phyloP scores from a whole-genome alignment of 2,797 vertebrate species.

The Oreortyx pictus region DNA sequence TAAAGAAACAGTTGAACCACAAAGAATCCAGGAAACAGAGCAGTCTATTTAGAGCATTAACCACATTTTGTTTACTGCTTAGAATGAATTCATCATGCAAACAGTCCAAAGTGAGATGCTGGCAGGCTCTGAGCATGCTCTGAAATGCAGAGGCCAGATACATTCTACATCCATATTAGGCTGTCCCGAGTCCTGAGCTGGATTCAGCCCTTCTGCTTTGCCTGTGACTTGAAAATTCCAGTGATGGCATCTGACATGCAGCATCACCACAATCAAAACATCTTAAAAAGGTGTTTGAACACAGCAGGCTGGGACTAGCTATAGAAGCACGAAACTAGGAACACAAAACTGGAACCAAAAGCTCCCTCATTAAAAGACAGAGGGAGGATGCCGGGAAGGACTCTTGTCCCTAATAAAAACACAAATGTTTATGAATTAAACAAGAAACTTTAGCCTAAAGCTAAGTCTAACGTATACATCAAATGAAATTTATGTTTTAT shows the following conservation, averaged over 20 bases:
- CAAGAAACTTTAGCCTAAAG: slow-evolving; percentile 9
- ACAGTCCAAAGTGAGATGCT: slow-evolving; percentile 69
- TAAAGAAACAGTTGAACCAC: slow-evolving; percentile 12
- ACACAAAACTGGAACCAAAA: slow-evolving; percentile 20
- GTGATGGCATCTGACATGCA: background rate
- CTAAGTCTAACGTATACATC: background rate
- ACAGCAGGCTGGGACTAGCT: background rate
- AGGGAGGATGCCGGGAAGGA: background rate
- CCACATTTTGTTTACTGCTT: slow-evolving; percentile 74
- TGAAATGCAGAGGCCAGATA: slow-evolving; percentile 64
- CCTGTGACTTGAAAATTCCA: slow-evolving; percentile 32
- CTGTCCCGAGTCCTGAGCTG: slow-evolving; percentile 51
- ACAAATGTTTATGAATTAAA: slow-evolving; percentile 32
- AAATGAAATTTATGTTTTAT: slow-evolving; percentile 31
- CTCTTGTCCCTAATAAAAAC: background rate
- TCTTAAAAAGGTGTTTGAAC: slow-evolving; percentile 6
- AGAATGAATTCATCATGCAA: slow-evolving; percentile 73
- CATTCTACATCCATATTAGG: slow-evolving; percentile 85
- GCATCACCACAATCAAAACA: background rate
- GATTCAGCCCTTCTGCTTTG: slow-evolving; percentile 46
- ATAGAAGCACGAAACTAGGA: background rate
- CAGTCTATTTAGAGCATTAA: slow-evolving; percentile 65
- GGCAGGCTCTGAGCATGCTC: slow-evolving; percentile 59
- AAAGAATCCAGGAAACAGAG: slow-evolving; percentile 37
- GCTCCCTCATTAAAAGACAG: background rate